Evolutionary conservation across 2,113 vertebrate species (phyloP).

Genomic region (Willisornis vidua): DNA sequence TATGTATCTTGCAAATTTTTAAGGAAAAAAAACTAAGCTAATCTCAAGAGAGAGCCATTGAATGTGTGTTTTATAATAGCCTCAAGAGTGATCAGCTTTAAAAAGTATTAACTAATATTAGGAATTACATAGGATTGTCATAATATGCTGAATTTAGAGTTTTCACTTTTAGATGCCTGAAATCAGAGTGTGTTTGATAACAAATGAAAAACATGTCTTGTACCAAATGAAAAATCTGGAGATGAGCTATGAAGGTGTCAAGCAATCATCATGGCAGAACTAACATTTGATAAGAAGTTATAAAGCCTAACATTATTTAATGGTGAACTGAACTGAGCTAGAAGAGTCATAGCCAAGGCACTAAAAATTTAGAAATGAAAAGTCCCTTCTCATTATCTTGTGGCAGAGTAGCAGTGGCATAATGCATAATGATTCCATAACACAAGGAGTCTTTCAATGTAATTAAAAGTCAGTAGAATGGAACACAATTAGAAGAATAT

Average conservation of each 20-base stretch:
- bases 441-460: conserved; percentile 17
- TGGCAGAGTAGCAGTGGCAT: background rate
- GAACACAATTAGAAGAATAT: conserved; percentile 28
- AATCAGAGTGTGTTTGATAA: background rate
- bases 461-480: conserved; percentile 54
- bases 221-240: conserved; percentile 4
- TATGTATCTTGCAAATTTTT: background rate
- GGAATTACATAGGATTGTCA: background rate
- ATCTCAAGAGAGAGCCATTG: background rate
- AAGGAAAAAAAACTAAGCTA: background rate
- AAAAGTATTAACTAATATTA: background rate
- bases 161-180: background rate
- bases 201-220: background rate
- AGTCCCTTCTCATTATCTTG: conserved; percentile 19
- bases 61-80: background rate
- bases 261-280: background rate
- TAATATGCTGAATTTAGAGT: background rate
- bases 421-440: conserved; percentile 22
- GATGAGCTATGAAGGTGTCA: background rate
- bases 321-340: background rate
- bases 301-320: conserved; percentile 12
- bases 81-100: background rate
- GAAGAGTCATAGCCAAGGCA: background rate
- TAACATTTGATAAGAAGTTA: conserved; percentile 13
- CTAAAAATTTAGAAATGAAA: conserved; percentile 30